Evolutionary conservation across 2,797 vertebrate genomes (phyloP), one percentile per base, ranked within the genome.

Genomic region (Ptychobarbus kaznakovi): DNA sequence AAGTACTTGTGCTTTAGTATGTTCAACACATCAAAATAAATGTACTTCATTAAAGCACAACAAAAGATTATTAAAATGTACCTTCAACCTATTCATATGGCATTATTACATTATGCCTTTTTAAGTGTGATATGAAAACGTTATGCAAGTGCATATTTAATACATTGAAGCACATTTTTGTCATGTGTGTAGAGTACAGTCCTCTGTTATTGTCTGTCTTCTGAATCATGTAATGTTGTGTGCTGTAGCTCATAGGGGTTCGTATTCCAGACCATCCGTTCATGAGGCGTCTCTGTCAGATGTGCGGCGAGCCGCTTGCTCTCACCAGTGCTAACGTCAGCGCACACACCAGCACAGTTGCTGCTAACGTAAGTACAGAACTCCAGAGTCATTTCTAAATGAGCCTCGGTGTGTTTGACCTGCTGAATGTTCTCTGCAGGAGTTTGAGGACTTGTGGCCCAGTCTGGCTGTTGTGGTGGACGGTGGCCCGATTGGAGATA

Each of bases 271-370:
- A 97, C 88, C 96, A 99, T 3, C 83, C 90, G 7, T 99, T 99
- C 51, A 93, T 98, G 89, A 95, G 96, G 79, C 95, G 94, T 10
- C 89, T 99, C 86, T 96, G 96, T 38, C 96, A 96, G 87, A 92
- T 93, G 89, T 99, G 97, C 53, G 85, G 90, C 0, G 96, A 96
- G 40, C 98, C 98, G 0, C 94, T 99, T 20, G 98, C 98, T 0
- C 92, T 99, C 18, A 99, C 98, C 1, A 99, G 98, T 0, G 98
- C 98, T 79, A 99, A 99, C 89, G 42, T 98, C 93, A 99, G 97
- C 91, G 92, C 94, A 0, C 95, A 94, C 51, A 90, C 91, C 70
- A 99, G 98, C 95, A 96, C 97, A 0, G 89, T 99, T 88, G 95
- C 93, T 0, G 93, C 96, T 0, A 82, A 95, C 86, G 98, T 99